Evolutionary conservation across 1,140 invertebrate species (phyloP), one percentile per base, ranked within the genome.

Genomic region (Bacillus rossius): DNA sequence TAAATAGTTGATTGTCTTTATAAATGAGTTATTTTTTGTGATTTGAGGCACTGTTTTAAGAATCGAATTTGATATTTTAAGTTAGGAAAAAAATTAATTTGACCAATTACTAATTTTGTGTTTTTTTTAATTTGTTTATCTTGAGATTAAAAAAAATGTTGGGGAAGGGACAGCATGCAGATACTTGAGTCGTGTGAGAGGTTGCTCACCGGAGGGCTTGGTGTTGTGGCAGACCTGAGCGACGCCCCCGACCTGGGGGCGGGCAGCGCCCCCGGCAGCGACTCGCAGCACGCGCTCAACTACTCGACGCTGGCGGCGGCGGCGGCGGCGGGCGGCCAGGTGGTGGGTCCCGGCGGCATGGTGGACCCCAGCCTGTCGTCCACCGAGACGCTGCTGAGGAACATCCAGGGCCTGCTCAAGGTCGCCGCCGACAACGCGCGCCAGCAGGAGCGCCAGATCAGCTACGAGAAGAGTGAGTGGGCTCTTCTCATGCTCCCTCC

Each of bases 371-470:
- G 75, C 68, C 81, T 85, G 64, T 89, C 86, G 59, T 94, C 92
- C 64, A 94, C 92, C 17, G 93, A 96, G 75, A 94, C 92, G 40
- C 81, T 97, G 43, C 83, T 96, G 48, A 82, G 94, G 64, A 97
- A 97, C 75, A 96, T 97, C 67, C 92, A 96, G 75, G 94, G 93
- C 19, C 81, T 96, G 59, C 84, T 96, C 42, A 95, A 96, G 75
- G 92, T 96, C 43, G 94, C 94, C 8, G 92, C 92, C 8, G 94
- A 96, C 75, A 96, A 96, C 79, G 93, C 94, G 29, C 82, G 93
- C 62, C 93, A 96, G 70, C 92, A 96, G 75, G 94, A 97, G 73
- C 82, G 92, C 63, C 92, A 96, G 77, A 91, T 95, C 73, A 94
- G 89, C 80, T 92, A 94, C 74, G 94, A 97, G 78, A 96, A 95